phyloP scores from a whole-genome alignment of 1,140 invertebrate species.

The Dendrolimus kikuchii region DNA sequence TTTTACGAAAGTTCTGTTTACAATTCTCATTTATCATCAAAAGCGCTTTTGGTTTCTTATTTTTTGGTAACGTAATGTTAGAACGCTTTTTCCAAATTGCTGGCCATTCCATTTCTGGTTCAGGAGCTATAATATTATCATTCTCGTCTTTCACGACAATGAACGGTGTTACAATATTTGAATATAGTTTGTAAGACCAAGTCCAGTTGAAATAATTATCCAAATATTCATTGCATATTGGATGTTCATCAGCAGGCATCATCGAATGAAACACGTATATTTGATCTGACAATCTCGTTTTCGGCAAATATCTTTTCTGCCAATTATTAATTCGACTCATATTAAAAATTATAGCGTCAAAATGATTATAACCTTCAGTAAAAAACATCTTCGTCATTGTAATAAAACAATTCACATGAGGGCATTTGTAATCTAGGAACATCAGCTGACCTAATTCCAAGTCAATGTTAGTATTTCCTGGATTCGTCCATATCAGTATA shows the following conservation, averaged over 20 bases:
- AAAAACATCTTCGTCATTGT: slow-evolving; percentile 36
- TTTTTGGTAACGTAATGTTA: slow-evolving; percentile 5
- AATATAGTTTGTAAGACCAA: slow-evolving; percentile 73
- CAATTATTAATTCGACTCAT: slow-evolving; percentile 23
- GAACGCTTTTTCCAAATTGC: slow-evolving; percentile 6
- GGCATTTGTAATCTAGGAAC: slow-evolving; percentile 38
- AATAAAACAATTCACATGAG: slow-evolving; percentile 41
- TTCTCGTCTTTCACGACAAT: slow-evolving; percentile 46
- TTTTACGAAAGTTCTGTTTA: slow-evolving; percentile 55
- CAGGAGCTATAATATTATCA: slow-evolving; percentile 46
- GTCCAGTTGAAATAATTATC: slow-evolving; percentile 76
- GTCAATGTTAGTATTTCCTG: slow-evolving; percentile 12
- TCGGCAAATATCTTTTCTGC: slow-evolving; percentile 34
- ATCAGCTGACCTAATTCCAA: slow-evolving; percentile 31
- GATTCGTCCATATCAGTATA: slow-evolving; percentile 36
- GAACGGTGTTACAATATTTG: slow-evolving; percentile 72
- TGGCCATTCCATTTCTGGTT: slow-evolving; percentile 27
- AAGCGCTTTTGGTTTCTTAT: slow-evolving; percentile 65
- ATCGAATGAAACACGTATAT: slow-evolving; percentile 67
- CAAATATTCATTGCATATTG: slow-evolving; percentile 34
- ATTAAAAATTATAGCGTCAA: slow-evolving; percentile 51
- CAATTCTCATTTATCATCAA: slow-evolving; percentile 79
- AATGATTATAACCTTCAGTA: slow-evolving; percentile 30
- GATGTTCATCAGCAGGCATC: slow-evolving; percentile 47
- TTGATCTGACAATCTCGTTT: slow-evolving; percentile 41